These are phyloP conservation scores for cat (Felis catus) DNA, from an alignment of 2,113 vertebrate genomes.

Conservation along the genomic window F.catus_Fca126_mat1.0 CM031417.1:122344001-122344500, in stretches of 20 bases:
- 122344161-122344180: background rate
- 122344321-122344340: background rate
- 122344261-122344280: background rate
- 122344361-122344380: background rate
- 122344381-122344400: background rate
- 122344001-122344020: background rate
- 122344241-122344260: background rate
- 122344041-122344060: background rate
- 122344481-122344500: background rate
- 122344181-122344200: background rate
- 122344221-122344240: background rate
- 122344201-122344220: background rate
- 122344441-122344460: background rate
- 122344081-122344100: background rate
- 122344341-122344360: conserved; percentile 11
- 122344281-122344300: background rate
- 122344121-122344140: background rate
- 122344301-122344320: background rate
- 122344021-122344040: background rate
- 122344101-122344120: background rate
- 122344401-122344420: background rate
- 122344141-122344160: background rate
- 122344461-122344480: background rate
- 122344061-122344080: background rate
- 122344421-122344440: background rate